Base-by-base conservation (phyloP, 2,888 invertebrate species). In the Altica lythri region DNA sequence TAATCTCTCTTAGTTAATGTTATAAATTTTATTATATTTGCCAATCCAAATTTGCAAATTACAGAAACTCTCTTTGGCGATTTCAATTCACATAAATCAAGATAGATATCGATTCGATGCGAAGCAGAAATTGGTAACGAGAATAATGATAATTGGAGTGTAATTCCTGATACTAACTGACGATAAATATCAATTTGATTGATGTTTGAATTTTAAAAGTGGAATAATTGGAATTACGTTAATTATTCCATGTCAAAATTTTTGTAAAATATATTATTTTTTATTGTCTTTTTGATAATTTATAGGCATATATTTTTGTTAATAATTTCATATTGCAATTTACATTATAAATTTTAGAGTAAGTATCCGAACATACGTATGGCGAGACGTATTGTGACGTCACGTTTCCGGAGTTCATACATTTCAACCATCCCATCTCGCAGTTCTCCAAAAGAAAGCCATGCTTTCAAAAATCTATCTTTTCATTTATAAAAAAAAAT, bases 91-190 rank as follows among this genome's bases (percentile, higher is more conserved):
- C 49, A 49, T 49, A 49, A 49, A 49, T 49, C 49, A 49, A 42
- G 32, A 48, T 48, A 22, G 22, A 40, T n/a, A 49, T 49, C 40
- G 32, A 48, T 40, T 42, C 29, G 40, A 42, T 49, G 30, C 49
- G 19, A 42, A 49, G 22, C 32, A 49, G 49, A 40, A 48, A 49
- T 49, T 17, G 40, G 32, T 49, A 40, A 40, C 40, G 40, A 40
- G 40, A 49, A 40, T 49, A 49, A 49, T 19, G 49, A 49, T 42
- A 49, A 49, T 49, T 49, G 49, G 40, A 49, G 40, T 49, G 49
- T 49, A 49, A 49, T 49, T 49, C 49, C 38, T 16, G 47, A 47
- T 47, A 4, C 38, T 27, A 38, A 16, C 27, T 40, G 12, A 49
- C 30, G 49, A 40, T 49, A 49, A 49, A 48, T 48, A 48, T 32